These are phyloP conservation scores for Brachionichthys hirsutus DNA, from an alignment of 2,113 vertebrate genomes.

Conservation along the genomic window DNA sequence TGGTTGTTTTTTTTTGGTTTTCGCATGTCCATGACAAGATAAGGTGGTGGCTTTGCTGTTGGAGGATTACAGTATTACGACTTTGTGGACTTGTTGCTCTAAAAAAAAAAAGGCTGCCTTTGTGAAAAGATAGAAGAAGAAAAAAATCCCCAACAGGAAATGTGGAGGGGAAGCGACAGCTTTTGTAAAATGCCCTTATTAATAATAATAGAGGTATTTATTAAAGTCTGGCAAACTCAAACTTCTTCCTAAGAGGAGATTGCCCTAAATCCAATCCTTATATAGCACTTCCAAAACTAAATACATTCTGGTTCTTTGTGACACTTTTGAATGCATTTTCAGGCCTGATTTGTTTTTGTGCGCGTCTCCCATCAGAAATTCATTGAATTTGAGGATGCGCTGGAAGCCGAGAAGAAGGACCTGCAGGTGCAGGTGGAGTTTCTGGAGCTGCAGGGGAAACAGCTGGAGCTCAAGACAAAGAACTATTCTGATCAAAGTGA, in stretches of 20 bases:
- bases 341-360: neutral
- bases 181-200: constrained; percentile 3
- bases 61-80: constrained; percentile 74
- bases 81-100: constrained; percentile 30
- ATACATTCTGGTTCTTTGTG: too few species aligned
- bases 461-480: constrained; percentile 93
- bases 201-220: too few species aligned
- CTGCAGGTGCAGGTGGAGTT: constrained; percentile 91
- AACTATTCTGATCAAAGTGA: constrained; percentile 93
- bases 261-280: too few species aligned
- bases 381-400: constrained; percentile 96
- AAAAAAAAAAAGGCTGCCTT: constrained; percentile 62
- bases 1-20: too few species aligned
- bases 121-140: constrained; percentile 52
- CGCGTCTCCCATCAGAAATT: constrained; percentile 83
- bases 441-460: constrained; percentile 92
- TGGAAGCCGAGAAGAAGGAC: constrained; percentile 98
- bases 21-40: too few species aligned
- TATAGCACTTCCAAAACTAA: too few species aligned
- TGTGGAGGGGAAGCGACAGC: constrained; percentile 8
- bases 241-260: too few species aligned
- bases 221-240: too few species aligned
- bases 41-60: constrained; percentile 45
- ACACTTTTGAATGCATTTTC: too few species aligned
- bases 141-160: constrained; percentile 1